Evolutionary conservation across 2,888 invertebrate genomes (phyloP).

Genomic region (Euphydryas editha): DNA sequence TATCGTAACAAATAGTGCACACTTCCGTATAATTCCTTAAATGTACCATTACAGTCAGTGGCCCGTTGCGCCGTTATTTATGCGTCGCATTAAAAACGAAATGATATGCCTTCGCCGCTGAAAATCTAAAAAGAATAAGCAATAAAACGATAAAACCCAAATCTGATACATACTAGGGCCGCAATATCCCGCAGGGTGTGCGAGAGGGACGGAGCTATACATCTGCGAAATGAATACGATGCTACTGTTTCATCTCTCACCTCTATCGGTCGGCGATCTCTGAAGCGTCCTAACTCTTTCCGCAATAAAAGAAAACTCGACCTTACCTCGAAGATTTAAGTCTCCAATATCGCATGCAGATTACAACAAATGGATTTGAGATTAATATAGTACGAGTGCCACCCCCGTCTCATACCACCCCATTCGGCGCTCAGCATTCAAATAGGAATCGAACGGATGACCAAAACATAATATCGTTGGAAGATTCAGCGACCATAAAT

Average conservation of each 20-base stretch:
- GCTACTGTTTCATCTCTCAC: slow-evolving; percentile 84
- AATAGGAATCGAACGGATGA: slow-evolving; percentile 84
- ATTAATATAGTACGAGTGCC: slow-evolving; percentile 83
- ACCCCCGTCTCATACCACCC: slow-evolving; percentile 81
- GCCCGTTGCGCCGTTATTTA: slow-evolving; percentile 78
- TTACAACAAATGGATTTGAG: slow-evolving; percentile 83
- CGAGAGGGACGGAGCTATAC: slow-evolving; percentile 73
- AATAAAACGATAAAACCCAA: slow-evolving; percentile 84
- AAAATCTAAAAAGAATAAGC: slow-evolving; percentile 84
- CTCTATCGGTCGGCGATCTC: slow-evolving; percentile 80
- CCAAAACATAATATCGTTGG: slow-evolving; percentile 84
- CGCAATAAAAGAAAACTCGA: slow-evolving; percentile 66
- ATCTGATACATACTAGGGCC: slow-evolving; percentile 83
- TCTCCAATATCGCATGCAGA: slow-evolving; percentile 71
- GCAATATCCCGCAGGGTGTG: slow-evolving; percentile 76
- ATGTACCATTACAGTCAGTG: slow-evolving; percentile 76
- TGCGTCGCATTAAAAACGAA: slow-evolving; percentile 81
- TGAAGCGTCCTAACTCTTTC: slow-evolving; percentile 79
- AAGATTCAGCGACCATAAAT: slow-evolving; percentile 83
- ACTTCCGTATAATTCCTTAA: slow-evolving; percentile 75
- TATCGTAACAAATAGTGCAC: slow-evolving; percentile 63
- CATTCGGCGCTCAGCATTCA: slow-evolving; percentile 82
- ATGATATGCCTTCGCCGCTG: slow-evolving; percentile 83
- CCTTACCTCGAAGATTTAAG: slow-evolving; percentile 62
- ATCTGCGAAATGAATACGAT: slow-evolving; percentile 79